Base-by-base conservation (phyloP, 2,113 vertebrate species). In the Sclerurus mexicanus region DNA sequence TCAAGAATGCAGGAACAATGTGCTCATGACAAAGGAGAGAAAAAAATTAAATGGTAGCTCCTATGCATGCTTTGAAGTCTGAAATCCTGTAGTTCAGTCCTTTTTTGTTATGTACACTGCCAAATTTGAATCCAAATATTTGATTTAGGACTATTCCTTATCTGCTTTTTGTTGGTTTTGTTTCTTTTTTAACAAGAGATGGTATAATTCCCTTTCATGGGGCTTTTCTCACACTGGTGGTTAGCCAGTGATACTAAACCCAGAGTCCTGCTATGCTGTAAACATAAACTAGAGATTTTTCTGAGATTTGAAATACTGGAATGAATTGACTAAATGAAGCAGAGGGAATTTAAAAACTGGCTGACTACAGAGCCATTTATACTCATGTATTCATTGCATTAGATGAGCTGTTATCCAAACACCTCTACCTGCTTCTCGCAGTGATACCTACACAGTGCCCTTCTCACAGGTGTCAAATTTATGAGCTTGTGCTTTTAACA, bases 111-210 rank as follows among this genome's bases (percentile, higher is more conserved):
- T 9, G 28, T 47, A 21, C 28, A 49, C 2, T 42, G 28, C 11
- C 31, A 85, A 60, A 63, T 53, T 20, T 55, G 5, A 78, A 79
- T 17, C 30, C 7, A 74, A 18, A 46, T n/a, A 6, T 64, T 77
- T 46, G 15, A 55, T 0, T 78, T 47, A n/a, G 16, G 10, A 2
- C 4, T 46, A 42, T 44, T 40, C 6, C 4, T 78, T 27, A 8
- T 5, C 2, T 59, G 16, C 0, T 6, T 8, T 55, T 22, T 22
- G 6, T n/a, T 63, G 3, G 0, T 3, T 66, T 39, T 33, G 12
- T 16, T 72, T 73, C 40, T n/a, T 39, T 71, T 71, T 90, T 35
- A 60, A 33, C 10, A 52, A 60, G 19, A 49, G 4, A 3, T 23
- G 5, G 31, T 52, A 6, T 12, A 64, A 30, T 33, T 81, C 27